Conservation (phyloP, 64 coral and sea anemone genomes). For the Trachythela sp. region DNA sequence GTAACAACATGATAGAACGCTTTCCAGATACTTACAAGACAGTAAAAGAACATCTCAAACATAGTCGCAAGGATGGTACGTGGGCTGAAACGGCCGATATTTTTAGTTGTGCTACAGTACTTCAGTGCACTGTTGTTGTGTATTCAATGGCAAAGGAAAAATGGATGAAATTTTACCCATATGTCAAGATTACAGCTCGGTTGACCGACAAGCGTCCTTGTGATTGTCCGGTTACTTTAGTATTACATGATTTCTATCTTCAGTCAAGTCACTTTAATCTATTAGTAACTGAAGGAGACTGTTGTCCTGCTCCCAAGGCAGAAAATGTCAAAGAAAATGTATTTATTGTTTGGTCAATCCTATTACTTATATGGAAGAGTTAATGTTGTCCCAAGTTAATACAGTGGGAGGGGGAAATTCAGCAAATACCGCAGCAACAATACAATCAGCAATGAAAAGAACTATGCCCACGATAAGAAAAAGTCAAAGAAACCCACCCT, state of each 20-base stretch:
- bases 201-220: conserved; percentile 36
- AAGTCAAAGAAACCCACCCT: background rate
- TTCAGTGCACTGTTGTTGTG: conserved; percentile 31
- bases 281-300: conserved; percentile 25
- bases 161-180: conserved; percentile 36
- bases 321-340: background rate
- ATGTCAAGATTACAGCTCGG: background rate
- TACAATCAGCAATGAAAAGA: background rate
- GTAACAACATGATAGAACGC: background rate
- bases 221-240: conserved; percentile 43
- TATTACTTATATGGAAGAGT: conserved; percentile 23
- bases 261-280: conserved; percentile 46
- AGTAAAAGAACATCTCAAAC: conserved; percentile 26
- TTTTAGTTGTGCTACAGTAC: conserved; percentile 47
- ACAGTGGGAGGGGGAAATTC: background rate
- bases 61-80: background rate
- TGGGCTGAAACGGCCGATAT: conserved; percentile 52
- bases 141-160: conserved; percentile 23
- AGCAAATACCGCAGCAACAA: background rate
- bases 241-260: conserved; percentile 35
- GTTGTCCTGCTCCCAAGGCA: conserved; percentile 21
- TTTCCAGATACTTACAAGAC: conserved; percentile 22
- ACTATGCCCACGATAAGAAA: background rate
- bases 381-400: background rate
- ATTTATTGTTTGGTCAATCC: conserved; percentile 6